Conservation (phyloP, 2,888 invertebrate species). For the Agriotes lineatus region DNA sequence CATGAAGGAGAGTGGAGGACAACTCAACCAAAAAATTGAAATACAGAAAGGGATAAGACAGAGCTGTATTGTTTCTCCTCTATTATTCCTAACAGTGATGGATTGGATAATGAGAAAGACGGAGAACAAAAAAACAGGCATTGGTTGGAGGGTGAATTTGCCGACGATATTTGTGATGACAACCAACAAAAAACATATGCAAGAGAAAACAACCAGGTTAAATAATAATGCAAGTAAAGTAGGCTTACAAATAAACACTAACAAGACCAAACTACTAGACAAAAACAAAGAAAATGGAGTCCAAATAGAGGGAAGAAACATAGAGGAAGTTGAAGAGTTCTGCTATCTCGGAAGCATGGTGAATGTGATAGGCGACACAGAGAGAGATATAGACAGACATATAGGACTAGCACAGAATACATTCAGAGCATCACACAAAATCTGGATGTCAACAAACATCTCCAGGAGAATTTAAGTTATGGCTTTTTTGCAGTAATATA, state of each 20-base stretch:
- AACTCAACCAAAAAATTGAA: background rate
- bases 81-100: background rate
- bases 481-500: no score
- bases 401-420: background rate
- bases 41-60: background rate
- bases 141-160: background rate
- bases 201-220: conserved; percentile 1
- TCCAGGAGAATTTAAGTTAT: no score
- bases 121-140: background rate
- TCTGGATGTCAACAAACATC: background rate
- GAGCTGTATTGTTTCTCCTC: background rate
- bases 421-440: background rate
- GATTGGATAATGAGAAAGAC: background rate
- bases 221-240: background rate
- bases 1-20: background rate
- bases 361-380: no score
- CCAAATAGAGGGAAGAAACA: background rate
- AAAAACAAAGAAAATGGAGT: background rate
- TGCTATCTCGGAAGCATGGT: no score
- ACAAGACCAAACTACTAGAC: background rate
- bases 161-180: background rate
- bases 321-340: no score
- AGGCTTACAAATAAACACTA: background rate
- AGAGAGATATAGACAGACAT: background rate
- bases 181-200: background rate